A percentile compares a stretch with the other conserved stretches of the same genome.
These are phyloP conservation scores for Machaerirhynchus nigripectus DNA, from an alignment of 2,113 vertebrate species.

Conservation along the genomic window DNA sequence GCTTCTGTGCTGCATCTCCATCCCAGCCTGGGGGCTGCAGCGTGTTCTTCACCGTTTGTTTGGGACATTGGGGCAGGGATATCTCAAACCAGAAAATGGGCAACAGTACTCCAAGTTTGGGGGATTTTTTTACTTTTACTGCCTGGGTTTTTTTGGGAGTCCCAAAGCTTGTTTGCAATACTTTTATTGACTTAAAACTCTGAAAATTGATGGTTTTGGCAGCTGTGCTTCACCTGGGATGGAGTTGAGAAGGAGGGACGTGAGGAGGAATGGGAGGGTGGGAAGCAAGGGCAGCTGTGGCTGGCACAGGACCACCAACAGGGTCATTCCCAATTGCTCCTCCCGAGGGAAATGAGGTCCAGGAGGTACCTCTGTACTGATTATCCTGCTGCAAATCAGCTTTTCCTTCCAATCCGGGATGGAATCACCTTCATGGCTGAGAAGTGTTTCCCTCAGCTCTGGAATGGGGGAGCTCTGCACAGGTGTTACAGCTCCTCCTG, in stretches of 20 bases:
- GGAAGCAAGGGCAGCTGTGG: background rate
- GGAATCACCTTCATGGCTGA: rapidly evolving
- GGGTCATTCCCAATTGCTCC: rapidly evolving
- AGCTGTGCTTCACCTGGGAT: background rate
- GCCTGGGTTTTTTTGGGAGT: background rate
- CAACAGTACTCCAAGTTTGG: rapidly evolving
- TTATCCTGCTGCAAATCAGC: background rate
- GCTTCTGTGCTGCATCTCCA: rapidly evolving
- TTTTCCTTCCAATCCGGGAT: background rate
- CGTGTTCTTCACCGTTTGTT: rapidly evolving
- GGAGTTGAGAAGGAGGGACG: background rate
- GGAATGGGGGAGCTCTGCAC: rapidly evolving
- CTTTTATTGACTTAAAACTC: background rate
- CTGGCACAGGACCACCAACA: background rate
- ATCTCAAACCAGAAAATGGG: background rate
- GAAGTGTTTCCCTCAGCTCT: rapidly evolving
- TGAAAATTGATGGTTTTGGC: rapidly evolving
- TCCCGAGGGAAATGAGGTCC: background rate
- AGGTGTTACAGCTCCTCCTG: rapidly evolving
- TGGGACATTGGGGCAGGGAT: background rate
- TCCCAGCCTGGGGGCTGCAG: background rate
- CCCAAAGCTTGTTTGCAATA: background rate
- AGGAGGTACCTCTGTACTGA: background rate
- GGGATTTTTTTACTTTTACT: background rate
- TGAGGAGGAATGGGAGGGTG: background rate